These are phyloP conservation scores for Chelidonichthys spinosus DNA, from an alignment of 2,797 vertebrate genomes.

Conservation along the genomic window DNA sequence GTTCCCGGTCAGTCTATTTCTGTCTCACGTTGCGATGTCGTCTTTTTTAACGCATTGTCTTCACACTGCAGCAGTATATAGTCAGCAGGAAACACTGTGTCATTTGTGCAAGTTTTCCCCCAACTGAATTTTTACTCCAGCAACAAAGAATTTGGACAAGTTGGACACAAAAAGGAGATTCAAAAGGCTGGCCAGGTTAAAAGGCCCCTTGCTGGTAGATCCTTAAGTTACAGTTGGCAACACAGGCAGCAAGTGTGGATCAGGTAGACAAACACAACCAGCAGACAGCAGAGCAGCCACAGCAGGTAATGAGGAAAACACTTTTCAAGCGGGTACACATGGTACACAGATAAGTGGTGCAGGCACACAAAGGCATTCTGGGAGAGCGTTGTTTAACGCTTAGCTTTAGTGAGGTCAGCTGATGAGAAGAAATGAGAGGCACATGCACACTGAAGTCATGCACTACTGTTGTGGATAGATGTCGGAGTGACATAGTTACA, in stretches of 20 bases:
- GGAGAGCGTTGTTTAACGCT: not conserved
- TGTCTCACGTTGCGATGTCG: not conserved
- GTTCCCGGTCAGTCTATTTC: conserved; percentile 1
- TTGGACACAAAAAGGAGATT: not conserved
- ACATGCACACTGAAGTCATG: not conserved
- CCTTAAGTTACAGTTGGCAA: not conserved
- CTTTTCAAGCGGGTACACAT: not conserved
- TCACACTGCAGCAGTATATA: conserved; percentile 1
- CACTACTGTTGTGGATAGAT: not conserved
- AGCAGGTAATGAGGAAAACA: not conserved
- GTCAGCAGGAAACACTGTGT: conserved; percentile 3
- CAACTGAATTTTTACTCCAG: not conserved
- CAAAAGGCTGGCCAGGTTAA: not conserved
- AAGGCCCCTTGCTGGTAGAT: conserved; percentile 1
- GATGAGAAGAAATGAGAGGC: not conserved
- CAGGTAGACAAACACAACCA: conserved; percentile 5
- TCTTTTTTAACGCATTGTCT: conserved; percentile 3
- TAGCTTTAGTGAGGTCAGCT: not conserved
- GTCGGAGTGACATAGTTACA: too few species aligned
- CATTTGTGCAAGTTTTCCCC: not conserved
- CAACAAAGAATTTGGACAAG: not conserved
- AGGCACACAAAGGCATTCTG: conserved; percentile 3
- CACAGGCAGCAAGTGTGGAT: not conserved
- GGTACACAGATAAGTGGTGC: conserved; percentile 5
- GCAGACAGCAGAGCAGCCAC: not conserved